A percentile compares a stretch with the other conserved stretches of the same genome.
Evolutionary conservation across 2,113 vertebrate species (phyloP).

Genomic region (Neomonachus schauinslandi): DNA sequence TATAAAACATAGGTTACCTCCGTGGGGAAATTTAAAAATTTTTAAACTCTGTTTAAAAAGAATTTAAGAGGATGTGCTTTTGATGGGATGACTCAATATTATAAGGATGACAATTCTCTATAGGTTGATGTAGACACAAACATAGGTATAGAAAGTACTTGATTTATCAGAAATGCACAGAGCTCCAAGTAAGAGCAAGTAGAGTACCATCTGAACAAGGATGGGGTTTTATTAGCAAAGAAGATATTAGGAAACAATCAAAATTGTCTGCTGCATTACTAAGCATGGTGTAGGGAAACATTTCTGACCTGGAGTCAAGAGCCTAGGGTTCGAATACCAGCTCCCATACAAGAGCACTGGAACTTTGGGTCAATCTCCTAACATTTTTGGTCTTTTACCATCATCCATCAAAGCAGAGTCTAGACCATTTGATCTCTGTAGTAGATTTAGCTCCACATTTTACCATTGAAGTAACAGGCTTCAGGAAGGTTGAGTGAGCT

Average conservation of each 20-base stretch:
- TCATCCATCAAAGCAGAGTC: neutral
- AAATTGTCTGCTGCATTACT: neutral
- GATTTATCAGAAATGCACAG: neutral
- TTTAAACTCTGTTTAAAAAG: neutral
- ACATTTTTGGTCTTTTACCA: neutral
- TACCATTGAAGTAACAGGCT: neutral
- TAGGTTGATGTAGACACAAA: neutral
- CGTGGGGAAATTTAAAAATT: neutral
- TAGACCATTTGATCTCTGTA: neutral
- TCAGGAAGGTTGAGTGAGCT: neutral
- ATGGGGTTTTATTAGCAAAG: neutral
- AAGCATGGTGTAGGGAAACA: neutral
- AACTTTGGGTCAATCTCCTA: neutral
- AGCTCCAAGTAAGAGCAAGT: neutral
- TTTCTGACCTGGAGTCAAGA: neutral
- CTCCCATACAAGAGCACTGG: neutral
- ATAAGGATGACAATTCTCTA: neutral
- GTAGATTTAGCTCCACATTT: neutral
- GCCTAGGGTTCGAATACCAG: neutral
- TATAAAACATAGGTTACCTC: neutral
- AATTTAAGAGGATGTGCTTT: neutral
- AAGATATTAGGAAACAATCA: neutral
- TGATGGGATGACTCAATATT: neutral
- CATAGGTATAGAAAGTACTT: neutral
- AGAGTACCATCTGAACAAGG: neutral